phyloP scores from a whole-genome alignment of 1,140 invertebrate genomes.

The Aphaenogaster rudis region DNA sequence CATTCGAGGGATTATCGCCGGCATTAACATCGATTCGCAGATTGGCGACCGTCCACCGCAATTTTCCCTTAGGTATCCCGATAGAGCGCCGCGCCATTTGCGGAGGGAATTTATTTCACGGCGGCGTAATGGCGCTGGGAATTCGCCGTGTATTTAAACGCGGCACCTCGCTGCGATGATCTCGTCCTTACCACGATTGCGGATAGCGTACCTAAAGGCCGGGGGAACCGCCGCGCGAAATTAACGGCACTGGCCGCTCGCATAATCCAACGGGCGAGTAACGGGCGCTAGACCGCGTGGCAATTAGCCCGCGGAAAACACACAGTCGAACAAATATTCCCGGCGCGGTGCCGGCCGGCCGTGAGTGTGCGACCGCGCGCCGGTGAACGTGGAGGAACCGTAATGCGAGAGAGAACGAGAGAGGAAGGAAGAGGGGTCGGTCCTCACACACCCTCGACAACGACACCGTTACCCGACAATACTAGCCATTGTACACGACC shows the following conservation, averaged over 20 bases:
- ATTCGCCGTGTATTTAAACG: slow-evolving; percentile 51
- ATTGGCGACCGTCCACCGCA: slow-evolving; percentile 27
- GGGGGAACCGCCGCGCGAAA: slow-evolving; percentile 64
- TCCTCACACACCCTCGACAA: slow-evolving; percentile 74
- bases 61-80: neutral
- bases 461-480: slow-evolving; percentile 77
- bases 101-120: slow-evolving; percentile 54
- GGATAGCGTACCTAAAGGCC: slow-evolving; percentile 63
- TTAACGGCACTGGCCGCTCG: slow-evolving; percentile 79
- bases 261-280: slow-evolving; percentile 80
- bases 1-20: slow-evolving; percentile 26
- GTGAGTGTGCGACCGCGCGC: slow-evolving; percentile 3
- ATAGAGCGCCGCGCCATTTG: slow-evolving; percentile 25
- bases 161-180: slow-evolving; percentile 57
- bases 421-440: slow-evolving; percentile 57
- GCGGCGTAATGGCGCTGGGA: slow-evolving; percentile 35
- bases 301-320: slow-evolving; percentile 83
- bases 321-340: slow-evolving; percentile 80
- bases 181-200: slow-evolving; percentile 67
- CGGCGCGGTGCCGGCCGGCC: slow-evolving; percentile 45
- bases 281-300: slow-evolving; percentile 76
- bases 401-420: slow-evolving; percentile 39
- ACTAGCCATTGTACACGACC: slow-evolving; percentile 69
- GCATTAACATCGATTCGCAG: slow-evolving; percentile 47
- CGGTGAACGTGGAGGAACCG: slow-evolving; percentile 27